Evolutionary conservation across 2,888 invertebrate genomes (phyloP), one percentile per base, ranked within the genome.

Genomic region (Petrolisthes cinctipes): DNA sequence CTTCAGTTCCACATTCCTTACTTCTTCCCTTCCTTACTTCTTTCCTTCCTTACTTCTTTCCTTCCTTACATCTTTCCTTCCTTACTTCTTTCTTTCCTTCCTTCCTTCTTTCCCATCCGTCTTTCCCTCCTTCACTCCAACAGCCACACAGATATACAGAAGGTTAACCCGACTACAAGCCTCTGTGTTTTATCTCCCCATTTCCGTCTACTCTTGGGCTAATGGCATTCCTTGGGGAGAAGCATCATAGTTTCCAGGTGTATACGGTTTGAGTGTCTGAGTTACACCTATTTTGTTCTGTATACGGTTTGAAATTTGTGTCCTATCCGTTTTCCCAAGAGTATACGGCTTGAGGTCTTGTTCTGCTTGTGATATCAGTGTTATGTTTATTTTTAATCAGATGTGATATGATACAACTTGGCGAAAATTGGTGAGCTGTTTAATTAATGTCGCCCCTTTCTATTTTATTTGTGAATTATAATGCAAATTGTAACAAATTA

Each of bases 141-240:
- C 17, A 61, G 66, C 2, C 17, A 61, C 66, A 14, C 11, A 4
- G 66, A 17, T 61, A 61, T 61, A 61, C 11, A 61, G 4, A 4
- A 17, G 9, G 9, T 61, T 14, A 37, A 37, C 37, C 37, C 37
- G 37, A 37, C 37, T 37, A 37, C 37, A 0, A 37, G 37, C 37
- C 37, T 6, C 71, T 71, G 71, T n/a, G 71, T n/a, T 71, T 71
- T 20, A 71, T n/a, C 71, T 71, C 20, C 71, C 71, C 71, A 14
- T 71, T 7, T 17, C 20, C n/a, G 14, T 20, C 20, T 71, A 71
- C 6, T 71, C 71, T 7, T 20, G 20, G 20, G 71, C 61, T 61
- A 17, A 61, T 61, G 61, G 9, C 17, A 61, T 61, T 61, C 61
- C 61, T 11, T 11, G 61, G 17, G 11, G 61, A 61, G 61, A 61